A percentile compares a stretch with the other conserved stretches of the same genome.
phyloP scores from a whole-genome alignment of 2,797 vertebrate genomes.

The Scleropages formosus region DNA sequence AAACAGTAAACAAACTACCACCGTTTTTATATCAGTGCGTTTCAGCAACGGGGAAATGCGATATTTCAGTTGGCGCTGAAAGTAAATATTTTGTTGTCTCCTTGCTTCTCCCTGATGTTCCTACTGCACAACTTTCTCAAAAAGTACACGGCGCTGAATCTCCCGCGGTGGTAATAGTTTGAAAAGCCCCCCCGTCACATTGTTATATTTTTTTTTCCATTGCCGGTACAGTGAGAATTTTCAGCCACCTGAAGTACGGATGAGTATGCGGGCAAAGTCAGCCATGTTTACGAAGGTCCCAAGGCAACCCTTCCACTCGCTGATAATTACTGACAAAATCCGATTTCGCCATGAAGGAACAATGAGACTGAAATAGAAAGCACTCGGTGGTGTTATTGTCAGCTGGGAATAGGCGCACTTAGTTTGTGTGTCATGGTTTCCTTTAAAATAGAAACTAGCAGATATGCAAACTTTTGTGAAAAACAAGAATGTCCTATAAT shows the following conservation, averaged over 20 bases:
- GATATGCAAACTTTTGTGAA: constrained; percentile 58
- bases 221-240: constrained; percentile 50
- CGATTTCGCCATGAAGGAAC: constrained; percentile 44
- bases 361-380: constrained; percentile 48
- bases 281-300: constrained; percentile 46
- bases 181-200: background rate
- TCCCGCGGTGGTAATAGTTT: constrained; percentile 4
- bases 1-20: constrained; percentile 34
- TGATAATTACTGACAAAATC: constrained; percentile 41
- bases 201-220: background rate
- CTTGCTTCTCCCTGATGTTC: background rate
- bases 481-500: constrained; percentile 28
- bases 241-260: constrained; percentile 42
- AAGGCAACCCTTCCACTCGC: constrained; percentile 39
- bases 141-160: background rate
- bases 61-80: too few relatives aligned
- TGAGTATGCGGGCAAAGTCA: constrained; percentile 27
- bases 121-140: background rate
- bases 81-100: too few relatives aligned
- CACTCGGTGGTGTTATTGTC: constrained; percentile 36
- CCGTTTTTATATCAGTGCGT: constrained; percentile 20
- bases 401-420: constrained; percentile 45
- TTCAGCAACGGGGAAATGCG: background rate
- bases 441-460: constrained; percentile 67
- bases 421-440: constrained; percentile 64